phyloP scores from a whole-genome alignment of 2,888 invertebrate genomes.

The Napeogenes inachia region DNA sequence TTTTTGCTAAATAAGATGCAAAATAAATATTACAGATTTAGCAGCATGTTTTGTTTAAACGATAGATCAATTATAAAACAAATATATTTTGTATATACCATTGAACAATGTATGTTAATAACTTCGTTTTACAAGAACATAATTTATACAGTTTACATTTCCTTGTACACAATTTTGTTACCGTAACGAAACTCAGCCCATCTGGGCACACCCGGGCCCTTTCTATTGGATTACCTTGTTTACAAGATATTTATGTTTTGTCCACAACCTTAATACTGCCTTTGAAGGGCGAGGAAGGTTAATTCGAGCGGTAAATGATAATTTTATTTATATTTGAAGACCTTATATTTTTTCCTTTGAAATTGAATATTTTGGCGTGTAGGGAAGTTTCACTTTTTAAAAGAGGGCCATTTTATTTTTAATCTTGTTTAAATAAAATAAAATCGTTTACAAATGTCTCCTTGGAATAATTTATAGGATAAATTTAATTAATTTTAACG shows the following conservation, averaged over 20 bases:
- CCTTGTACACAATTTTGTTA: slow-evolving; percentile 25
- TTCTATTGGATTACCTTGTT: slow-evolving; percentile 44
- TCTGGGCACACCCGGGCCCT: slow-evolving; percentile 23
- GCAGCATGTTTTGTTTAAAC: too few species aligned
- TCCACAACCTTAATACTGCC: slow-evolving; percentile 32
- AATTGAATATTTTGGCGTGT: slow-evolving; percentile 13
- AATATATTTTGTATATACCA: too few species aligned
- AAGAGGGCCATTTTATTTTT: not conserved
- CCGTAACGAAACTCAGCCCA: slow-evolving; percentile 17
- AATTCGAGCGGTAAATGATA: slow-evolving; percentile 27
- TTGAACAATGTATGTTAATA: not conserved
- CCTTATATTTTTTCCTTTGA: slow-evolving; percentile 16
- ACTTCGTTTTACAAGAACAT: slow-evolving; percentile 1
- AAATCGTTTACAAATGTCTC: too few species aligned
- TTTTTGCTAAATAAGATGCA: too few species aligned
- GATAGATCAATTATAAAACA: too few species aligned
- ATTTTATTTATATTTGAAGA: slow-evolving; percentile 24
- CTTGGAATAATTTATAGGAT: too few species aligned
- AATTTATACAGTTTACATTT: slow-evolving; percentile 15
- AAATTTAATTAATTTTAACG: too few species aligned
- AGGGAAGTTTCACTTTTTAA: slow-evolving; percentile 6
- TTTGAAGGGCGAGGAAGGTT: slow-evolving; percentile 26
- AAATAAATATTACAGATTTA: too few species aligned
- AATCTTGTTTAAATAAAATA: not conserved
- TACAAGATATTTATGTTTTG: slow-evolving; percentile 44